Percentiles rank a stretch among this genome's conserved stretches.
Conservation (phyloP, 1,140 invertebrate species). For the Thereuonema tuberculata region DNA sequence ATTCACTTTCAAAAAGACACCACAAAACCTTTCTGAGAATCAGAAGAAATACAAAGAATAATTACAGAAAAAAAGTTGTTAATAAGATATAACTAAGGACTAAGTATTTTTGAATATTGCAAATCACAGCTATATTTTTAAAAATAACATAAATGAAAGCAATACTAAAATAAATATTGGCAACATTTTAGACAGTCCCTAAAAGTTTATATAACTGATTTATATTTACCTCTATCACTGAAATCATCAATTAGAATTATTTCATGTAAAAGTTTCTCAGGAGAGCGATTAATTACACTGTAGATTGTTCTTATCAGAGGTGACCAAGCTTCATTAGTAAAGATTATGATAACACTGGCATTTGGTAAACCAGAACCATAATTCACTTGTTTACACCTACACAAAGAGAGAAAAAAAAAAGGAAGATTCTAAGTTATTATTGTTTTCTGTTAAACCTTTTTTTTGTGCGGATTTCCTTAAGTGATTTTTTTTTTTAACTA, state of each 20-base stretch:
- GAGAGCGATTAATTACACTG: constrained; percentile 68
- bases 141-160: neutral
- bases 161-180: neutral
- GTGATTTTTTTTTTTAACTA: no score
- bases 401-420: constrained; percentile 23
- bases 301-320: constrained; percentile 69
- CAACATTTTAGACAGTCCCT: no score
- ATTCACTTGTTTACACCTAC: constrained; percentile 38
- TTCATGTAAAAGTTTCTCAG: constrained; percentile 52
- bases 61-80: no score
- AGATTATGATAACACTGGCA: constrained; percentile 63
- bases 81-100: no score
- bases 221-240: constrained; percentile 60
- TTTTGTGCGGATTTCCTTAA: no score
- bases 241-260: constrained; percentile 81
- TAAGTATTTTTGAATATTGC: no score
- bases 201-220: no score
- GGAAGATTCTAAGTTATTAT: neutral
- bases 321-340: constrained; percentile 78
- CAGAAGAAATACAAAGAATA: no score
- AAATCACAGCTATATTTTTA: no score
- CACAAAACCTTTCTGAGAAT: no score
- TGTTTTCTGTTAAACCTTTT: no score
- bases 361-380: constrained; percentile 42
- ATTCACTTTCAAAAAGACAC: no score